Evolutionary conservation across 2,113 vertebrate genomes (phyloP), one percentile per base, ranked within the genome.

Genomic region (Seriola aureovittata): DNA sequence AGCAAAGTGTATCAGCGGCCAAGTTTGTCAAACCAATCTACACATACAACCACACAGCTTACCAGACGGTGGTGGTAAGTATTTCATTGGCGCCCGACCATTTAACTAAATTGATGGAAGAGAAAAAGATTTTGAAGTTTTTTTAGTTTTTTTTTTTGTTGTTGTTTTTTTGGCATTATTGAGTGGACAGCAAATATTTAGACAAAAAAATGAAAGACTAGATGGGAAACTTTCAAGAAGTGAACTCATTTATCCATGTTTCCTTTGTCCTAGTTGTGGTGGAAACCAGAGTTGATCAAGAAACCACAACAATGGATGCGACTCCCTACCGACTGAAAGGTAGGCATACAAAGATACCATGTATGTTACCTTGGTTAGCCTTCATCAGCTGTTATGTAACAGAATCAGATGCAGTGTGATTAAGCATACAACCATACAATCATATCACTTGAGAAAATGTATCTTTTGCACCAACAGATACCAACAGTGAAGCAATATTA

Each of bases 21-120:
- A 25, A 58, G 23, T 76, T 71, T 76, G 62, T 63, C 54, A 68
- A 72, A 77, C 23, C 48, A 57, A 76, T 81, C 63, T 19, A 21
- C 29, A 54, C n/a, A 29, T 64, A 64, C 38, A 62, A 48, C 63
- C 73, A 34, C 71, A 80, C 46, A 40, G 66, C 71, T 38, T 48
- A 67, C 34, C 60, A 78, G 69, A 58, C 8, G n/a, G 50, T 71
- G 63, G 67, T 34, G 59, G 58, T 59, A 48, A 55, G 25, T 6
- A 60, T 34, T 62, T 68, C 19, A 68, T 23, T 81, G 68, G 44
- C 23, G 73, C 50, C 29, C 19, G 32, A 58, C 34, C 57, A 38
- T 69, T 54, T n/a, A 29, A 79, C 29, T 38, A 5, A 36, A 75
- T 38, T 8, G 29, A 70, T 23, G 44, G 48, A 40, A 59, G 40